Base-by-base conservation (phyloP, 2,113 vertebrate genomes). In the Toxotes chatareus region DNA sequence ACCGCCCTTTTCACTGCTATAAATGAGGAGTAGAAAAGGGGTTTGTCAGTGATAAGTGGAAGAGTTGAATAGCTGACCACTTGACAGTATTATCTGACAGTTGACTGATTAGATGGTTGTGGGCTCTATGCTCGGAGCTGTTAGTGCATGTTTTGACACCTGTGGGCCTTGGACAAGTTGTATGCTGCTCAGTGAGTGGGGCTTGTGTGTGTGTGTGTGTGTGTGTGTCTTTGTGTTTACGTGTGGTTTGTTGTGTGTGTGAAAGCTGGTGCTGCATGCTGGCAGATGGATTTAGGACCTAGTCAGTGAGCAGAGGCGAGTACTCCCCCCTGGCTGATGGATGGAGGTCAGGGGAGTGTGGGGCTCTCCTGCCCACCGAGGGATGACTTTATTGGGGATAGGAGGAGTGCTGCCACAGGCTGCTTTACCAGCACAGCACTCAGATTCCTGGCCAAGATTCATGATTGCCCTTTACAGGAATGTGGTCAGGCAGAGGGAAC, bases 381-480 rank as follows among this genome's bases (percentile, higher is more conserved):
- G 83, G 76, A 83, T 88, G 76, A 85, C 88, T 94, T 94, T 94
- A 93, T 91, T 87, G 90, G 92, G 89, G 85, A 84, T 89, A 79
- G 81, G 85, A 91, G 92, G 93, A 94, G 92, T 90, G 84, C 89
- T 83, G 94, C 93, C 92, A 92, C 76, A 62, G 84, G 84, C 84
- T 73, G 69, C 88, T 80, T 86, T 71, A 88, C 88, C 91, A 89
- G 86, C 82, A 84, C 84, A 79, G 56, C 69, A 64, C 86, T 91
- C 88, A 70, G 90, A 93, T 93, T 94, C 90, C 91, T 90, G 66
- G 49, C 82, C 69, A 91, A 95, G 95, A 94, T 95, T 95, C 94
- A 95, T 88, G 90, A 87, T 92, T 62, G 80, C 82, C 91, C 92
- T 92, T 90, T 92, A 65, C 74, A 91, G 92, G 94, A 95, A 95